phyloP scores from a whole-genome alignment of 2,113 vertebrate species.

The Euleptes europaea region DNA sequence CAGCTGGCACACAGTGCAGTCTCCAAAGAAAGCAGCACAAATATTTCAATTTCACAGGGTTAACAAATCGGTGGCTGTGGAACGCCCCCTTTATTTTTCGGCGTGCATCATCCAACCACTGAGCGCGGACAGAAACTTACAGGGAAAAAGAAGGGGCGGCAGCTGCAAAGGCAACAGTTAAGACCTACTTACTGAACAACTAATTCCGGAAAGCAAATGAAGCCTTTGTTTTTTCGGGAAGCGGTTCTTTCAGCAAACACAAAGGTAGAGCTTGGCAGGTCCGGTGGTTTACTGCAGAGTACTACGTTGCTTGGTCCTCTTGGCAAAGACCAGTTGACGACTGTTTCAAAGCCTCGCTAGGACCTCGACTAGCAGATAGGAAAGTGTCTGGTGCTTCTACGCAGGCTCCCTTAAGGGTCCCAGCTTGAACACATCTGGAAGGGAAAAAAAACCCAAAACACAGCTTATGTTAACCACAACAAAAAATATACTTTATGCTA shows the following conservation, averaged over 20 bases:
- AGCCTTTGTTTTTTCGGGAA: neutral
- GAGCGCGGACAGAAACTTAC: too few species aligned
- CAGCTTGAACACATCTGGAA: slow-evolving; percentile 70
- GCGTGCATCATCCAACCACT: neutral
- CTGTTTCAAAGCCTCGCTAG: too few species aligned
- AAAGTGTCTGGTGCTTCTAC: neutral
- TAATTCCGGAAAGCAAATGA: neutral
- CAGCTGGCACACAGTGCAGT: too few species aligned
- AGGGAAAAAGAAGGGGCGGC: too few species aligned
- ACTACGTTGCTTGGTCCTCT: too few species aligned
- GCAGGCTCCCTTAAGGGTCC: slow-evolving; percentile 37
- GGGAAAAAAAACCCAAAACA: neutral
- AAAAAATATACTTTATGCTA: neutral
- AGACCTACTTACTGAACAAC: neutral
- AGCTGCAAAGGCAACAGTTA: neutral
- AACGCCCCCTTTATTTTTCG: neutral
- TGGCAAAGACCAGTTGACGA: neutral
- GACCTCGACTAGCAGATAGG: neutral
- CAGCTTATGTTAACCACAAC: neutral
- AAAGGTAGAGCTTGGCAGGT: neutral
- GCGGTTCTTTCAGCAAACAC: neutral
- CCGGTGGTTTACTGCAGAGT: too few species aligned
- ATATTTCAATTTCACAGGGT: neutral
- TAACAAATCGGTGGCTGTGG: neutral
- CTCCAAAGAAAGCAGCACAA: too few species aligned